Conservation (phyloP, 2,113 vertebrate species). For the Apeltes quadracus region DNA sequence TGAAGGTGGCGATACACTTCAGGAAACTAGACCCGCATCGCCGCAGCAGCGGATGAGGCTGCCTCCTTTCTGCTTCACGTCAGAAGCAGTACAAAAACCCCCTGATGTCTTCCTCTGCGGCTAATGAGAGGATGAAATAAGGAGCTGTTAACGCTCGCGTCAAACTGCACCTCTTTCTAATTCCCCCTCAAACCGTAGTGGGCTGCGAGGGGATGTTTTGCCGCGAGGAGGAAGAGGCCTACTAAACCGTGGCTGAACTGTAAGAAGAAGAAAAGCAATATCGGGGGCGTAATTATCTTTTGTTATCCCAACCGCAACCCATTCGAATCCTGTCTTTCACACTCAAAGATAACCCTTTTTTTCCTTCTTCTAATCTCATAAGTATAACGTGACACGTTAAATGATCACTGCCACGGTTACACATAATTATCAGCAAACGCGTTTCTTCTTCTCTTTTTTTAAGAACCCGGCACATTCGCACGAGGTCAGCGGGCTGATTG, state of each 20-base stretch:
- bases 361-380: background rate
- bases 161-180: constrained; percentile 62
- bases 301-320: background rate
- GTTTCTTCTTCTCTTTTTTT: background rate
- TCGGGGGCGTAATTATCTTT: background rate
- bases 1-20: constrained; percentile 71
- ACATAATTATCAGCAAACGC: constrained; percentile 50
- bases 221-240: constrained; percentile 56
- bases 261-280: constrained; percentile 49
- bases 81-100: background rate
- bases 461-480: constrained; percentile 15
- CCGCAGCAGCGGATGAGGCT: fast-evolving
- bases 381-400: constrained; percentile 13
- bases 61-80: constrained; percentile 17
- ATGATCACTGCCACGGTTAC: constrained; percentile 15
- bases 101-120: constrained; percentile 55
- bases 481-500: constrained; percentile 55
- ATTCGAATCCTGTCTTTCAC: constrained; percentile 48
- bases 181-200: constrained; percentile 59
- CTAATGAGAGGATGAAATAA: constrained; percentile 62
- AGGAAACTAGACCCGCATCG: constrained; percentile 13
- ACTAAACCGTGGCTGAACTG: constrained; percentile 62
- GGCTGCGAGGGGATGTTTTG: constrained; percentile 32
- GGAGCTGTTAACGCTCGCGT: constrained; percentile 55
- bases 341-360: background rate